Conservation (phyloP, 2,888 invertebrate genomes). For the Eupeodes latifasciatus region DNA sequence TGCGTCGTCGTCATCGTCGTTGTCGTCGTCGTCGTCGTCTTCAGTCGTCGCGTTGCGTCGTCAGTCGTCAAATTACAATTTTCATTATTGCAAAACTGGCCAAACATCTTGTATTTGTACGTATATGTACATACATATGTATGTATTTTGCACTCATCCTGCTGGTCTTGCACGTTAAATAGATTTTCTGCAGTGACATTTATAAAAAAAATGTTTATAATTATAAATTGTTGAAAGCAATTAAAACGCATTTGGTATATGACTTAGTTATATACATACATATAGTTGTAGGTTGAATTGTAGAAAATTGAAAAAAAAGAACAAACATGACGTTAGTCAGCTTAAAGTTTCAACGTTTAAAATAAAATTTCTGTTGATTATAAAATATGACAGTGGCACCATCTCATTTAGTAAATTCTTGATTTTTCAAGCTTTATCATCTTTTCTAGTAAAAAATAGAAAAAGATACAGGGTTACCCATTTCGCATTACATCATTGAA, state of each 20-base stretch:
- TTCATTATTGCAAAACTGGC: conserved; percentile 38
- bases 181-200: not conserved
- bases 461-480: too few relatives aligned
- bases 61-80: not conserved
- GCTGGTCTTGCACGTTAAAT: not conserved
- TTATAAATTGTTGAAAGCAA: conserved; percentile 59
- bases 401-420: too few relatives aligned
- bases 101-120: not conserved
- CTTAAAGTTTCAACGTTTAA: too few relatives aligned
- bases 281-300: not conserved
- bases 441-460: too few relatives aligned
- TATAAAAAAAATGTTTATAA: conserved; percentile 34
- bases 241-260: conserved; percentile 29
- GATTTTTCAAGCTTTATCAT: too few relatives aligned
- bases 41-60: too few relatives aligned
- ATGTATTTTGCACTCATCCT: conserved; percentile 62
- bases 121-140: not conserved
- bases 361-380: too few relatives aligned
- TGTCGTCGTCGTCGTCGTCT: conserved; percentile 12
- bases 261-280: not conserved
- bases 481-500: too few relatives aligned
- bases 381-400: too few relatives aligned
- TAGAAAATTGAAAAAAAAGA: too few relatives aligned
- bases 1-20: conserved; percentile 26
- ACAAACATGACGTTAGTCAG: too few relatives aligned